These are phyloP conservation scores for Cydia fagiglandana DNA, from an alignment of 1,140 invertebrate species.

Conservation along the genomic window DNA sequence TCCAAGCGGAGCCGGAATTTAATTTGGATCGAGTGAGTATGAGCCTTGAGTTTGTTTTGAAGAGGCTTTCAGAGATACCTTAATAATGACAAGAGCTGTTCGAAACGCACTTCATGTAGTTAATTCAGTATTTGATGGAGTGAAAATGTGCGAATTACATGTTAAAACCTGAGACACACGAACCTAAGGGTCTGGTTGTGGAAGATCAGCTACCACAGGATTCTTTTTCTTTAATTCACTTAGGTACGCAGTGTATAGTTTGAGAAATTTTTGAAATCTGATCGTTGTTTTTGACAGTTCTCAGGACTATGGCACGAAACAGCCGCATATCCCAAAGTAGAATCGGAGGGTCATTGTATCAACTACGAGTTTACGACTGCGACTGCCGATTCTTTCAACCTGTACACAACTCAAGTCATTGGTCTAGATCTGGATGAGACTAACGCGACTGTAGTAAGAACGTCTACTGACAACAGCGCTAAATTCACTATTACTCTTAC, in stretches of 20 bases:
- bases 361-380: constrained; percentile 10
- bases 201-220: no score
- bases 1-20: constrained; percentile 53
- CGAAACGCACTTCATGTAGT: no score
- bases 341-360: not conserved
- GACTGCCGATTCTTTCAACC: not conserved
- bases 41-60: no score
- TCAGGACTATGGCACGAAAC: constrained; percentile 21
- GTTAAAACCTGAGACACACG: no score
- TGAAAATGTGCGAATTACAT: no score
- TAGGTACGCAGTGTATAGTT: no score
- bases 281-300: constrained; percentile 5
- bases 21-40: constrained; percentile 38
- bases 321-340: constrained; percentile 3
- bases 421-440: not conserved
- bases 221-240: no score
- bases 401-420: constrained; percentile 19
- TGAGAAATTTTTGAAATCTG: no score
- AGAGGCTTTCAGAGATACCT: no score
- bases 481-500: constrained; percentile 8
- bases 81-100: no score
- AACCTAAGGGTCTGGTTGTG: no score
- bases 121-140: no score
- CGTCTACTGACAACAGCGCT: constrained; percentile 10
- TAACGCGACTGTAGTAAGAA: not conserved